Base-by-base conservation (phyloP, 30 jellyfish, hydroid and myxozoan genomes). In the Turritopsis dohrnii region DNA sequence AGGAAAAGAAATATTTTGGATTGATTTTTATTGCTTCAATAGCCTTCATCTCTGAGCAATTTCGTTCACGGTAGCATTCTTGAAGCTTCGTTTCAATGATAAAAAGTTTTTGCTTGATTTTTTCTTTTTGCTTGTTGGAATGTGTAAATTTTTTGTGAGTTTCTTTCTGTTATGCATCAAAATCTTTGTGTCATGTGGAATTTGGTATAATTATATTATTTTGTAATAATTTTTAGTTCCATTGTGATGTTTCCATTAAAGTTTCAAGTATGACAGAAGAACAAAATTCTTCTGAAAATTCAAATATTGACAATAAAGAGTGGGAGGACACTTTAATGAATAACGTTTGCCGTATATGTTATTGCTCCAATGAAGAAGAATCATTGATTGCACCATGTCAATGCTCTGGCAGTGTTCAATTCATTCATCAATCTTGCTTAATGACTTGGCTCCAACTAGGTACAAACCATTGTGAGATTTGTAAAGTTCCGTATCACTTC, bases 361-460 rank as follows among this genome's bases (percentile, higher is more conserved):
- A 93, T 76, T 74, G 85, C 31, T 90, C 84, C 19, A 54, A 25
- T 27, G 96, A 88, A 79, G 96, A 88, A 20, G 98, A 88, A 66
- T 52, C 87, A 23, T 84, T 93, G 41, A 53, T 80, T 30, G 72
- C 98, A 1, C 98, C 96, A 9, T 93, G 98, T 80, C 81, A 83
- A 75, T 93, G 98, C 52, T 71, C 90, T 7, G 98, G 98, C 1
- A 88, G 96, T 21, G 96, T 93, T 1, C 84, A 85, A 53, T 84
- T 80, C 85, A 89, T 93, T 52, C 98, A 93, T 74, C 90, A 84
- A 60, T 84, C 90, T 52, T 93, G 98, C 52, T 75, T 93, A 29
- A 52, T 93, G 84, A 84, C 79, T 29, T 93, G 98, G 98, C 86
- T 93, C 81, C 83, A 79, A 65, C 83, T 89, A 52, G 79, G 96